These are phyloP conservation scores for Athalia rosae DNA, from an alignment of 2,888 invertebrate species.

Conservation along the genomic window DNA sequence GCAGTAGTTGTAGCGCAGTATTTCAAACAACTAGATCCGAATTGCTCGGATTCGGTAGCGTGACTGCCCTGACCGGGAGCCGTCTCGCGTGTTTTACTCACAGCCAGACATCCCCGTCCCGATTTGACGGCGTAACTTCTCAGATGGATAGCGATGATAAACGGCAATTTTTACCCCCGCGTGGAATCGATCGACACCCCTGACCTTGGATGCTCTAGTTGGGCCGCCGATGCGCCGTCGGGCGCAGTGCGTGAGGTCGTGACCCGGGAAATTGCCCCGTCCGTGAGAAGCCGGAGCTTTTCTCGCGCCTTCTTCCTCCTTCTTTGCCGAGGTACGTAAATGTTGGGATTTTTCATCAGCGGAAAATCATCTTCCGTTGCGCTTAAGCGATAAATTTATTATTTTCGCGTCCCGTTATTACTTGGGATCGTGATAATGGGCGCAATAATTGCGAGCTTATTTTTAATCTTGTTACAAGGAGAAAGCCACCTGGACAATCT, in stretches of 20 bases:
- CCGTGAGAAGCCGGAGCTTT: background rate
- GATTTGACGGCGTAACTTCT: background rate
- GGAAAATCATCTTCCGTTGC: too few species aligned
- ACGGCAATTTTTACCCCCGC: constrained; percentile 3
- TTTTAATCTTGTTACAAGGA: too few species aligned
- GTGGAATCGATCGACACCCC: background rate
- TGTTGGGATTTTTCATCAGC: too few species aligned
- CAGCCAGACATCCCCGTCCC: background rate
- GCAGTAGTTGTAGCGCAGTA: background rate
- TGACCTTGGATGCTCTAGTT: constrained; percentile 22
- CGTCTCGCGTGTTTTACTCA: constrained; percentile 26
- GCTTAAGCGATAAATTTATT: too few species aligned
- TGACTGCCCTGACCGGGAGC: constrained; percentile 23
- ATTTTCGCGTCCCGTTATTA: too few species aligned
- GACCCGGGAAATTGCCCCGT: background rate
- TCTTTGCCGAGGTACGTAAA: too few species aligned
- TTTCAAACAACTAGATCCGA: constrained; percentile 16
- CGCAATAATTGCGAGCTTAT: too few species aligned
- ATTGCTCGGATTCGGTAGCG: constrained; percentile 12
- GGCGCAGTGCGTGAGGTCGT: constrained; percentile 16
- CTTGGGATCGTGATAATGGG: too few species aligned
- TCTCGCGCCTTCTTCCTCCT: background rate
- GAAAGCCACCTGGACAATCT: too few species aligned
- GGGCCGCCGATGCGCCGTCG: background rate
- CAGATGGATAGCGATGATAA: constrained; percentile 27